Base-by-base conservation (phyloP, 35 echinoderm and acorn worm genomes). In the Patiria miniata region DNA sequence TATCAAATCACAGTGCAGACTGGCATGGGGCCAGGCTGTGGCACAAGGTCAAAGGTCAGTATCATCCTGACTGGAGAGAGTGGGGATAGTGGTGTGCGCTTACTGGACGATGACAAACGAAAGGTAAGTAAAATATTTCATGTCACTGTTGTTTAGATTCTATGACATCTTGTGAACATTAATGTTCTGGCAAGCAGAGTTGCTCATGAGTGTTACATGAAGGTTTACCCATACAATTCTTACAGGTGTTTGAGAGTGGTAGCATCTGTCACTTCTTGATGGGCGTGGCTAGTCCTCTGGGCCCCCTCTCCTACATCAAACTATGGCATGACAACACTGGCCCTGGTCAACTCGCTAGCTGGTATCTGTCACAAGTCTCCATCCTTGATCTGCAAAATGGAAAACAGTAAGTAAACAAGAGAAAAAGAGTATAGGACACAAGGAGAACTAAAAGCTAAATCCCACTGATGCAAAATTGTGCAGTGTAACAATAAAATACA, bases 251-350 rank as follows among this genome's bases (percentile, higher is more conserved):
- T 77, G 57, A 81, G 73, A 56, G 38, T 29, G 90, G 90, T 6
- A 82, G 90, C 61, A 80, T 92, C 17, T 52, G 37, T 47, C 86
- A 86, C 56, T 92, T 92, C 77, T n/a, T 92, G 42, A 87, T 92
- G 90, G 47, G 77, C 23, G 79, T 83, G 8, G 32, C 55, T 5
- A 36, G 79, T 9, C 78, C 77, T 3, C 78, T 92, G 5, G 90
- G 90, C 5, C 78, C 78, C 2, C 78, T 92, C 6, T 68, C 84
- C 38, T 87, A 87, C 47, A 37, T 92, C 30, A 73, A 78, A 17
- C 81, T 92, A 18, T 92, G 90, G 90, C 90, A 92, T 29, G 90
- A 92, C 57, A 87, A 92, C 55, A 82, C 90, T 34, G 90, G 90
- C 12, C 39, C 28, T 76, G 90, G 90, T 12, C 77, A 80, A 51